Base-by-base conservation (phyloP, 2,797 vertebrate species). In the Esox lucius region DNA sequence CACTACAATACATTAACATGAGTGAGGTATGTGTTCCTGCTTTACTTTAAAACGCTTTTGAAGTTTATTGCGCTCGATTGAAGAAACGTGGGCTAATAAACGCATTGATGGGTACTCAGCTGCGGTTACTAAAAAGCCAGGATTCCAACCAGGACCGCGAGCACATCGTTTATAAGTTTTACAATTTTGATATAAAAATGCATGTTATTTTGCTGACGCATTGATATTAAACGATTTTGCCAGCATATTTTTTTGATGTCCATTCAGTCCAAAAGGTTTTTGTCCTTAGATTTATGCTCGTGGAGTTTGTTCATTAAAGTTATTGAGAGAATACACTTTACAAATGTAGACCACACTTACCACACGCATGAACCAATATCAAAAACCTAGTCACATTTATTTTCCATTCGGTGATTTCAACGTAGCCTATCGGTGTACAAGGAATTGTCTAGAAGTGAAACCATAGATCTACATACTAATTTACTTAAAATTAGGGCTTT, bases 21-120 rank as follows among this genome's bases (percentile, higher is more conserved):
- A 94, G 93, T 75, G 93, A 93, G 93, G 93, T 94, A 92, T 78
- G 92, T 79, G 68, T 73, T 75, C 51, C 46, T 17, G 4, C 16
- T 72, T 72, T 72, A 72, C 75, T 74, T 77, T 71, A 74, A 73
- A 80, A 78, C 71, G 68, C 62, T 35, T 22, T 33, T 64, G 17
- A 24, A 35, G 16, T 33, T 56, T 53, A 13, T n/a, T 26, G 16
- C 13, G 26, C 8, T 51, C 22, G 42, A 46, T 13, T 46, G 7
- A 24, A 61, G 11, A 12, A 61, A 24, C 11, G 56, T 12, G 24
- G 56, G 22, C 56, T 12, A 61, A 61, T 61, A 24, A 61, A 61
- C 9, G 56, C 22, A 61, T 61, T 4, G 7, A 26, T 26, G 53
- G 53, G n/a, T 11, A 24, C 19, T 59, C n/a, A 8, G 22, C 3